These are phyloP conservation scores for Aphis gossypii DNA, from an alignment of 1,140 invertebrate species.

Conservation along the genomic window DNA sequence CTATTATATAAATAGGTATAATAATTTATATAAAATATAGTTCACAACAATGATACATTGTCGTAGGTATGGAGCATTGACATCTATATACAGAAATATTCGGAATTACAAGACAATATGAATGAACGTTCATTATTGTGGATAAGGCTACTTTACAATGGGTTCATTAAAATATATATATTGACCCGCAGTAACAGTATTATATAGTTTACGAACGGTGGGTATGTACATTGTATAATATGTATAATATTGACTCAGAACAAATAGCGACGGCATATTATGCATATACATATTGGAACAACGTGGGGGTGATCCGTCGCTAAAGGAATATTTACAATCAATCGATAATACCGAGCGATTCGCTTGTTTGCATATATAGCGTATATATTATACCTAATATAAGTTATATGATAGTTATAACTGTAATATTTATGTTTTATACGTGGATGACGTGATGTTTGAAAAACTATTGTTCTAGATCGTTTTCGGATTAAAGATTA, in stretches of 20 bases:
- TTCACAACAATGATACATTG: background rate
- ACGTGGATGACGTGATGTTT: background rate
- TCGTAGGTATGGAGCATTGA: background rate
- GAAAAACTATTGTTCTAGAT: background rate
- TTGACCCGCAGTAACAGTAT: background rate
- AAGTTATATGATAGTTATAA: background rate
- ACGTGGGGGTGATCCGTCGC: background rate
- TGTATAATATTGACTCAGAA: conserved; percentile 1
- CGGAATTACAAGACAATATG: background rate
- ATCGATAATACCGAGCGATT: background rate
- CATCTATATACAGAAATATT: background rate
- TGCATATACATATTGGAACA: background rate
- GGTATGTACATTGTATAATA: background rate
- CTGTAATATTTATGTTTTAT: background rate
- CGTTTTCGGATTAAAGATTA: background rate
- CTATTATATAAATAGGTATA: background rate
- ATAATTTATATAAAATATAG: background rate
- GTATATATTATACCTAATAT: background rate
- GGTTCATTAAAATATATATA: background rate
- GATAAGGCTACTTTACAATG: background rate
- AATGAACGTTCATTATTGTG: background rate
- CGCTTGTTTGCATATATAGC: background rate
- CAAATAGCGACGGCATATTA: background rate
- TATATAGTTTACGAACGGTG: background rate
- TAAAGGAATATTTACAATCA: conserved; percentile 7